phyloP scores from a whole-genome alignment of 1,140 invertebrate genomes.

The Asobara japonica region DNA sequence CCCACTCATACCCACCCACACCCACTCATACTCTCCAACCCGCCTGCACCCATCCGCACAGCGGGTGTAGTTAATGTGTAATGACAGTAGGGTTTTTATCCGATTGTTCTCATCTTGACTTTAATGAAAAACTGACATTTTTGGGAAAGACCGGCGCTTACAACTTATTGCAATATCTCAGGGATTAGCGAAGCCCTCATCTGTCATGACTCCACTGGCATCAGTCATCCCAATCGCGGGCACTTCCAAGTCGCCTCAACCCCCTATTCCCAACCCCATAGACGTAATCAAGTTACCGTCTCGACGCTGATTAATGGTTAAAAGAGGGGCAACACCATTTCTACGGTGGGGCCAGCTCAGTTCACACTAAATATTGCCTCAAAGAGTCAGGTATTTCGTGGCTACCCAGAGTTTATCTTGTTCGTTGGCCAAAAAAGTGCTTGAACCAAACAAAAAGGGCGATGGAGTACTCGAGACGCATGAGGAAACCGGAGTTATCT shows the following conservation, averaged over 20 bases:
- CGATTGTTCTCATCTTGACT: too few relatives aligned
- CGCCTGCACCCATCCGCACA: too few relatives aligned
- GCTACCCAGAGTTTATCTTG: not conserved
- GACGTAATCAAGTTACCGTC: slow-evolving; percentile 28
- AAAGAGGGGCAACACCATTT: not conserved
- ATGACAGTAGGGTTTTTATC: too few relatives aligned
- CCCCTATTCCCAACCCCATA: slow-evolving; percentile 1
- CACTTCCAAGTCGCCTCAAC: not conserved
- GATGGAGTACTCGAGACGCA: not conserved
- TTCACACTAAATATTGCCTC: not conserved
- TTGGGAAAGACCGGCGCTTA: too few relatives aligned
- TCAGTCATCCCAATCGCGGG: slow-evolving; percentile 18
- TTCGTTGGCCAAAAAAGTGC: not conserved
- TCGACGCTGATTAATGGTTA: slow-evolving; percentile 33
- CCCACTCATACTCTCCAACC: too few relatives aligned
- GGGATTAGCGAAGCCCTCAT: slow-evolving; percentile 42
- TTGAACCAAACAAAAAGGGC: not conserved
- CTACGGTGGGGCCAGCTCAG: not conserved
- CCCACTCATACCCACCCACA: too few relatives aligned
- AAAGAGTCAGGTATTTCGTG: not conserved
- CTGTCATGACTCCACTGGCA: slow-evolving; percentile 44
- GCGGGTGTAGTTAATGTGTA: too few relatives aligned
- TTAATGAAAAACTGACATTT: too few relatives aligned
- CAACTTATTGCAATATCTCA: not conserved
- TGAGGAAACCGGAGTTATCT: not conserved